These are phyloP conservation scores for Galerucella pusilla DNA, from an alignment of 2,888 invertebrate species.

Conservation along the genomic window DNA sequence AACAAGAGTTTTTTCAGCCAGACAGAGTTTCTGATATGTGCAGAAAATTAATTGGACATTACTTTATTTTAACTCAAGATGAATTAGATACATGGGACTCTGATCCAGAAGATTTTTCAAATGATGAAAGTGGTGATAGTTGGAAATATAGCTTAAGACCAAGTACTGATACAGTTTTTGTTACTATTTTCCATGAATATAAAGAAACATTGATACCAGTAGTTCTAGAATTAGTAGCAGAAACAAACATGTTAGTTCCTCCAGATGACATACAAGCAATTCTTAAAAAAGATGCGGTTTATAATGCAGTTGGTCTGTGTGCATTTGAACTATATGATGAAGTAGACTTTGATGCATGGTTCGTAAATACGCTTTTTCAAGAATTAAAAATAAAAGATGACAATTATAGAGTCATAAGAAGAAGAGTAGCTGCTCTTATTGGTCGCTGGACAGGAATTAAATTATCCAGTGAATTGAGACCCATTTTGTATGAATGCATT, in stretches of 20 bases:
- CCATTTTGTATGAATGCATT: slow-evolving; percentile 82
- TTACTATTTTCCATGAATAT: slow-evolving; percentile 85
- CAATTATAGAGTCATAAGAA: slow-evolving; percentile 85
- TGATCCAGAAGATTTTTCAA: slow-evolving; percentile 91
- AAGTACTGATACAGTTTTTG: slow-evolving; percentile 88
- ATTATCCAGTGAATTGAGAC: slow-evolving; percentile 80
- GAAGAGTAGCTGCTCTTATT: slow-evolving; percentile 86
- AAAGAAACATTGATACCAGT: slow-evolving; percentile 78
- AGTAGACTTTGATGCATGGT: slow-evolving; percentile 94
- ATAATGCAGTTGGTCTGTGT: slow-evolving; percentile 89
- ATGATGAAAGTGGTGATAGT: slow-evolving; percentile 90
- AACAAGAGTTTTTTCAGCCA: slow-evolving; percentile 80
- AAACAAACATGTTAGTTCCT: slow-evolving; percentile 74
- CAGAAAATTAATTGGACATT: slow-evolving; percentile 85
- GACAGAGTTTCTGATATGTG: slow-evolving; percentile 84
- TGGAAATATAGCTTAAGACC: slow-evolving; percentile 94
- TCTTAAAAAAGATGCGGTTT: slow-evolving; percentile 91
- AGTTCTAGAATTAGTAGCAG: slow-evolving; percentile 76
- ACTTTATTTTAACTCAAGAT: slow-evolving; percentile 84
- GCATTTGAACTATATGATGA: slow-evolving; percentile 93
- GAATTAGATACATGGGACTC: slow-evolving; percentile 90
- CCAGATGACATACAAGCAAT: slow-evolving; percentile 82
- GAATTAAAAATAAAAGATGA: slow-evolving; percentile 86
- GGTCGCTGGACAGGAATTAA: slow-evolving; percentile 87
- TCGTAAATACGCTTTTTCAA: slow-evolving; percentile 80